Evolutionary conservation across 2,113 vertebrate genomes (phyloP).

Genomic region (Actinemys pallida): DNA sequence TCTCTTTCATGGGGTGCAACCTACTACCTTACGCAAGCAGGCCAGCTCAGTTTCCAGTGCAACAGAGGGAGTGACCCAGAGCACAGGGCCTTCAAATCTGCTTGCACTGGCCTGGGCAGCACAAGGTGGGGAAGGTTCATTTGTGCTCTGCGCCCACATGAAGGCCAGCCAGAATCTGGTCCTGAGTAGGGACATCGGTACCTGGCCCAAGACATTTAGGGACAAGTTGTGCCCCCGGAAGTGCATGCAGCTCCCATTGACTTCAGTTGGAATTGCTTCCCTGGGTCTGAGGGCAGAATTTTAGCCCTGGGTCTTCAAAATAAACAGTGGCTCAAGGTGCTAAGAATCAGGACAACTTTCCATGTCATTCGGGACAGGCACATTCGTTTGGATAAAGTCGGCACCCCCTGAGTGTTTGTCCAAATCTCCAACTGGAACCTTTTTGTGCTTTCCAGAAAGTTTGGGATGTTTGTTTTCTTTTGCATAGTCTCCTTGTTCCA

Average conservation of each 20-base stretch:
- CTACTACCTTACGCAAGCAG: neutral
- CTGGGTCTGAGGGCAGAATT: neutral
- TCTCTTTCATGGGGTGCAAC: neutral
- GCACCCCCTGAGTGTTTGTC: neutral
- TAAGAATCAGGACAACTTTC: neutral
- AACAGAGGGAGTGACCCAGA: neutral
- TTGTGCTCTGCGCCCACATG: neutral
- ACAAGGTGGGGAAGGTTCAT: neutral
- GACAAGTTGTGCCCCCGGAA: neutral
- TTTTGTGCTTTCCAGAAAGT: neutral
- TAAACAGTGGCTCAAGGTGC: neutral
- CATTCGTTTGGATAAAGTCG: neutral
- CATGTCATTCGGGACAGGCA: neutral
- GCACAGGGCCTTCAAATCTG: neutral
- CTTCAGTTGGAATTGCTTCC: neutral
- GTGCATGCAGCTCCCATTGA: neutral
- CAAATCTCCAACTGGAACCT: neutral
- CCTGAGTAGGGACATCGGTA: neutral
- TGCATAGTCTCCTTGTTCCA: neutral
- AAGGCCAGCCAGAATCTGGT: neutral
- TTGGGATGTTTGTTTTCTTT: neutral
- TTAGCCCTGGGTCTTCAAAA: neutral
- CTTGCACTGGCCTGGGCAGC: neutral
- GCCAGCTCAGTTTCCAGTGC: neutral
- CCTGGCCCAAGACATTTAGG: neutral